A percentile compares a stretch with the other conserved stretches of the same genome.
Conservation (phyloP, 2,797 vertebrate species). For the Jordanella pulchra region DNA sequence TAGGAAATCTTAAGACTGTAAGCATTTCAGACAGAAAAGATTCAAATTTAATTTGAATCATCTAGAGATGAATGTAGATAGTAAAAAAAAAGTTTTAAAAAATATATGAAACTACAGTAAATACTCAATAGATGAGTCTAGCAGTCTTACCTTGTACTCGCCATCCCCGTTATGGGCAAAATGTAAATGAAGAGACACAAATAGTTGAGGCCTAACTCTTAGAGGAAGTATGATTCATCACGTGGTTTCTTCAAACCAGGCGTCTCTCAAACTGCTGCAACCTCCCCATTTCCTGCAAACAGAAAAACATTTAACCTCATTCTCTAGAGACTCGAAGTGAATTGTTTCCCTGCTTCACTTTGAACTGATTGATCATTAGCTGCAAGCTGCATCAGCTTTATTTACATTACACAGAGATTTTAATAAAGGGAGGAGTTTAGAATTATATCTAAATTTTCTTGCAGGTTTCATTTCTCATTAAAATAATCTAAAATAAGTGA, state of each 20-base stretch:
- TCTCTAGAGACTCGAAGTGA: neutral
- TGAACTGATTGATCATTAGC: neutral
- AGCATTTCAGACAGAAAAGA: neutral
- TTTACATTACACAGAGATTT: neutral
- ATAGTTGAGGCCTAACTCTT: conserved; percentile 35
- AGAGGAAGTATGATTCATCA: conserved; percentile 69
- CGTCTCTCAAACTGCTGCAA: conserved; percentile 48
- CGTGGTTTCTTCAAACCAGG: conserved; percentile 53
- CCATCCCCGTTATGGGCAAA: conserved; percentile 47
- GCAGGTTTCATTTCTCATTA: neutral
- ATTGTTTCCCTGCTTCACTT: neutral
- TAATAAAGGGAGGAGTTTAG: neutral
- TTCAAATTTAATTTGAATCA: neutral
- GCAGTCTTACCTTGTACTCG: conserved; percentile 59
- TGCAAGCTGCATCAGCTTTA: neutral
- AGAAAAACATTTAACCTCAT: conserved; percentile 7
- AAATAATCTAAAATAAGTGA: neutral
- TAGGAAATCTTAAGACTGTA: neutral
- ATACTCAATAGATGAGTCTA: neutral
- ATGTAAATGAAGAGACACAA: conserved; percentile 16
- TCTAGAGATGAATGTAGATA: neutral
- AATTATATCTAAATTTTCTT: neutral
- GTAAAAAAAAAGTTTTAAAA: neutral
- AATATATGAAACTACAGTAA: neutral
- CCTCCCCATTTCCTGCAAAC: conserved; percentile 58